Evolutionary conservation across 2,888 invertebrate species (phyloP).

Genomic region (Brenthis daphne): DNA sequence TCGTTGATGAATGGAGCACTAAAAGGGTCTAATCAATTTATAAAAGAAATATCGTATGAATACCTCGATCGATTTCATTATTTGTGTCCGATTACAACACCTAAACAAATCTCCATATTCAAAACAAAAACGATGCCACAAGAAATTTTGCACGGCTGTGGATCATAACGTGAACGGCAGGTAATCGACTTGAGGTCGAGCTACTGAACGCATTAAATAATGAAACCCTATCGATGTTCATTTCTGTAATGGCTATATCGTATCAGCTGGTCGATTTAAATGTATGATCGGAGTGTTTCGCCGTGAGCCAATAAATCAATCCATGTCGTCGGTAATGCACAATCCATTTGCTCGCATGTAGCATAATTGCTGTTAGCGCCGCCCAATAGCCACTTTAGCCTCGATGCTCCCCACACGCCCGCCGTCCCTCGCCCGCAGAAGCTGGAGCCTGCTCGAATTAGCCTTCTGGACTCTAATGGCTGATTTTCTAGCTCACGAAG

Average conservation of each 20-base stretch:
- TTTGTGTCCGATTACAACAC: conserved; percentile 15
- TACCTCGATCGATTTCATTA: conserved; percentile 19
- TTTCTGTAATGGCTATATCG: conserved; percentile 68
- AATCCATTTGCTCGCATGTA: conserved; percentile 77
- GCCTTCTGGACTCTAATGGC: conserved; percentile 73
- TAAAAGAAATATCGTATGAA: conserved; percentile 4
- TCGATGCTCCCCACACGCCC: conserved; percentile 60
- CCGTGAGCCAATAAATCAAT: conserved; percentile 73
- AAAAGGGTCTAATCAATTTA: conserved; percentile 2
- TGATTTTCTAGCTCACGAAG: conserved; percentile 81
- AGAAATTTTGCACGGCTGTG: conserved; percentile 58
- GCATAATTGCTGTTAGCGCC: conserved; percentile 79
- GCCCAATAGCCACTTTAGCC: conserved; percentile 78
- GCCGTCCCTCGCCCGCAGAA: conserved; percentile 51
- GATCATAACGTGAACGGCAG: conserved; percentile 52
- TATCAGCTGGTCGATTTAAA: conserved; percentile 57
- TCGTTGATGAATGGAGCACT: neutral
- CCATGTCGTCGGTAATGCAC: conserved; percentile 77
- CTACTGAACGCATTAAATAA: conserved; percentile 61
- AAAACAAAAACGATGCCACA: conserved; percentile 38
- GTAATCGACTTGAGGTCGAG: conserved; percentile 60
- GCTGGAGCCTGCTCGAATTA: conserved; percentile 58
- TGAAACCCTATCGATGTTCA: conserved; percentile 54
- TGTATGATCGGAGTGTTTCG: conserved; percentile 51
- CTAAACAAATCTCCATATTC: conserved; percentile 10